Percentiles rank a stretch among this genome's conserved stretches.
These are phyloP conservation scores for Hylia prasina DNA, from an alignment of 2,113 vertebrate species.

Conservation along the genomic window DNA sequence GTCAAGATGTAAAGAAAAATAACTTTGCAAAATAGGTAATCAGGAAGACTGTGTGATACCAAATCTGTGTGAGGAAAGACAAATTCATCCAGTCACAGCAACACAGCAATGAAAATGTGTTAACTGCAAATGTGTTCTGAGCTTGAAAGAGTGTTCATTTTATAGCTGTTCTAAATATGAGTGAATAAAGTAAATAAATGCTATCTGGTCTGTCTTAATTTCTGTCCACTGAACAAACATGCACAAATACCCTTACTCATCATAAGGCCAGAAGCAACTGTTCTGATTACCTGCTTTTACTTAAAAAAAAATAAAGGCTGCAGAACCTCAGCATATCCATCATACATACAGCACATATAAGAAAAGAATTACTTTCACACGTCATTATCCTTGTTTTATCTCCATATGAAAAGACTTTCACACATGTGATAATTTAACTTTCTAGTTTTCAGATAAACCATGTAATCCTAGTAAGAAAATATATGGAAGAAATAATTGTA, in stretches of 20 bases:
- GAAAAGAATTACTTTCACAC: not conserved
- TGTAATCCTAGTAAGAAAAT: not conserved
- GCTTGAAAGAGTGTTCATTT: not conserved
- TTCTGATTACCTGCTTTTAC: not conserved
- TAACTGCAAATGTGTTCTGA: not conserved
- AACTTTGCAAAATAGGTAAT: not conserved
- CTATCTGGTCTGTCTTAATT: not conserved
- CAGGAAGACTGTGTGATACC: not conserved
- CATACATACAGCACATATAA: accelerated
- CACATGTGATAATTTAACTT: not conserved
- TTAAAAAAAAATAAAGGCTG: not conserved
- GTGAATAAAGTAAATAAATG: not conserved
- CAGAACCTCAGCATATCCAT: not conserved
- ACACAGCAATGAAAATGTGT: not conserved
- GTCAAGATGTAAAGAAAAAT: not conserved
- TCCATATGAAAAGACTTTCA: not conserved
- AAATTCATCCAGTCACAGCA: not conserved
- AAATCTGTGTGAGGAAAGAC: not conserved
- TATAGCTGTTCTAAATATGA: not conserved
- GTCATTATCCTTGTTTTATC: not conserved
- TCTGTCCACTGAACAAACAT: not conserved
- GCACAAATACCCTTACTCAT: not conserved
- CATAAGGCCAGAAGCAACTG: not conserved
- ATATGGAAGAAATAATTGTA: not conserved
- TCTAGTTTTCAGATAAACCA: not conserved